Conservation (phyloP, 2,113 vertebrate genomes). For the Passer domesticus region DNA sequence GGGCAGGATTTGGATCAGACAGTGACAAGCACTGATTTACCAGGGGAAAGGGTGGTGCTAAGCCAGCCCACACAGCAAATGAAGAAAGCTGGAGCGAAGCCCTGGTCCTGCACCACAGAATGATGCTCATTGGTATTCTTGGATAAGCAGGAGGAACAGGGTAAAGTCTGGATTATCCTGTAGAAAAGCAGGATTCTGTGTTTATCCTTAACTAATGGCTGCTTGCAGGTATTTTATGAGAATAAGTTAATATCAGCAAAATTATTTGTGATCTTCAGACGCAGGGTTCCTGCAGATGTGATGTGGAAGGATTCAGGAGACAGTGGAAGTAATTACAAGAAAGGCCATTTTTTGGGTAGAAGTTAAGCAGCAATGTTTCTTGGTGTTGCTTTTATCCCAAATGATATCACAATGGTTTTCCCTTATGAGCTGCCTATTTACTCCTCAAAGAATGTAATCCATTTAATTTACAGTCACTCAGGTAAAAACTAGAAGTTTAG, state of each 20-base stretch:
- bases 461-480: neutral
- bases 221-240: neutral
- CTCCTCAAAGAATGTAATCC: neutral
- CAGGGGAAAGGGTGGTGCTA: constrained; percentile 21
- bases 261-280: neutral
- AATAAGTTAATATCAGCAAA: neutral
- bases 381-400: neutral
- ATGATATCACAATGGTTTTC: neutral
- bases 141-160: neutral
- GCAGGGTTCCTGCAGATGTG: neutral
- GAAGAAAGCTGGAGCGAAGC: neutral
- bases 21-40: constrained; percentile 23
- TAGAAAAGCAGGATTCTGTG: neutral
- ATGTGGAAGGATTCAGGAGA: neutral
- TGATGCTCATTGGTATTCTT: neutral
- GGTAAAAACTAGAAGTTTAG: neutral
- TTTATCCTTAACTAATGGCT: neutral
- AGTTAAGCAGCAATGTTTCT: neutral
- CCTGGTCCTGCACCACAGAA: neutral
- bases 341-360: neutral
- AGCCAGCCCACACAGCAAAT: constrained; percentile 16
- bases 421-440: neutral
- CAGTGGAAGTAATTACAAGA: neutral
- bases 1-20: neutral
- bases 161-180: neutral